These are phyloP conservation scores for Mythimna lalbum DNA, from an alignment of 2,888 invertebrate species.

Conservation along the genomic window DNA sequence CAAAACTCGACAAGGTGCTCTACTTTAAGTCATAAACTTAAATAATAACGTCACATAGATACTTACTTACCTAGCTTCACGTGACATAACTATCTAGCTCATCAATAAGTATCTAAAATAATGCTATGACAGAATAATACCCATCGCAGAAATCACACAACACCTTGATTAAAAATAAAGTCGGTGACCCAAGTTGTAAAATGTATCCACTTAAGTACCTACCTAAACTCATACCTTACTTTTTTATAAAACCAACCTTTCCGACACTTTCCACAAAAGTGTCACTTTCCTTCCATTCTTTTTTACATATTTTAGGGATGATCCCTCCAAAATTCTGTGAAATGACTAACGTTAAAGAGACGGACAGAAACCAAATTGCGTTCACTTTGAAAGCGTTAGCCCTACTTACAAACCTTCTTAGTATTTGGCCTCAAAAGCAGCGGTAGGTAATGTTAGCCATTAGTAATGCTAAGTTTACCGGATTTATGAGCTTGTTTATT, in stretches of 20 bases:
- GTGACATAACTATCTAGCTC: background rate
- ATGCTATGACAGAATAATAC: too few species aligned
- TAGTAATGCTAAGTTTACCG: background rate
- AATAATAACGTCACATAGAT: background rate
- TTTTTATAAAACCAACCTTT: slow-evolving; percentile 9
- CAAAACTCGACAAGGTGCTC: background rate
- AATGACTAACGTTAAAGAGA: slow-evolving; percentile 52
- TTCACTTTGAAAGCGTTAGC: slow-evolving; percentile 47
- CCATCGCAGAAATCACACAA: too few species aligned
- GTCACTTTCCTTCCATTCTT: slow-evolving; percentile 14
- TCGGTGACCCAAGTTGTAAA: too few species aligned
- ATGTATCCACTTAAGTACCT: too few species aligned
- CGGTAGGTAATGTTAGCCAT: slow-evolving; percentile 11
- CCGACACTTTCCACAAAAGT: background rate
- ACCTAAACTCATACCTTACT: background rate
- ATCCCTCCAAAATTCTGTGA: slow-evolving; percentile 33
- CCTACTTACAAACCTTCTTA: slow-evolving; percentile 41
- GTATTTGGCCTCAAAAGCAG: slow-evolving; percentile 42
- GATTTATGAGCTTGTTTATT: slow-evolving; percentile 8
- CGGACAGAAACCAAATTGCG: slow-evolving; percentile 56
- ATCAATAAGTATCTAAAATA: background rate
- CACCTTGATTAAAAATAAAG: too few species aligned
- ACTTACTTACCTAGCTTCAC: background rate
- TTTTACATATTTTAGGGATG: slow-evolving; percentile 39
- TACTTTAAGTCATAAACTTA: background rate